Evolutionary conservation across 1,140 invertebrate genomes (phyloP).

Genomic region (Ptiloglossa arizonensis): DNA sequence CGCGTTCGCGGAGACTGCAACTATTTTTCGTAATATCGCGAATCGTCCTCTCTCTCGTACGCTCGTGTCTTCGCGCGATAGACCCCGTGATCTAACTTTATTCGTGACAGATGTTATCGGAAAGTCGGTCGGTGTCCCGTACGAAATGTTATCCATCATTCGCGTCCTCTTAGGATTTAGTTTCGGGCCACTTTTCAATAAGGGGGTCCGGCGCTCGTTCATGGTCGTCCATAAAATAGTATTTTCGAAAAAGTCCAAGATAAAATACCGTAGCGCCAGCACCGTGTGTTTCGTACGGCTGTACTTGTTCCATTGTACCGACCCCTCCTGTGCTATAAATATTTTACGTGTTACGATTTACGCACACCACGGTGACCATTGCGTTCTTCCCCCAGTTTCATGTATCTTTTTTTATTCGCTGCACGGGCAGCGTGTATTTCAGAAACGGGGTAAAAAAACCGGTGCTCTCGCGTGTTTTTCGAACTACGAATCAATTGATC

Average conservation of each 20-base stretch:
- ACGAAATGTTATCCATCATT: constrained; percentile 1
- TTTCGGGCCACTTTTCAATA: constrained; percentile 29
- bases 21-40: not conserved
- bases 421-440: constrained; percentile 11
- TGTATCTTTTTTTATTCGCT: constrained; percentile 44
- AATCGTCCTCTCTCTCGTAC: not conserved
- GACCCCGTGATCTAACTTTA: too few species aligned
- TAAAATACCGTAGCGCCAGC: constrained; percentile 41
- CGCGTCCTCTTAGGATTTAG: not conserved
- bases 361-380: constrained; percentile 58
- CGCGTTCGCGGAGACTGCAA: too few species aligned
- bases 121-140: too few species aligned
- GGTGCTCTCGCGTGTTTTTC: constrained; percentile 1
- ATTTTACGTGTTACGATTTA: constrained; percentile 63
- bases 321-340: constrained; percentile 56
- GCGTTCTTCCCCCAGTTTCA: constrained; percentile 49
- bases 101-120: not conserved
- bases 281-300: constrained; percentile 58
- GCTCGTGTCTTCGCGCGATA: not conserved
- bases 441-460: constrained; percentile 35
- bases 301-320: constrained; percentile 44
- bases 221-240: constrained; percentile 34
- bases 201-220: not conserved
- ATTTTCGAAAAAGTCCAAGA: constrained; percentile 40
- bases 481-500: constrained; percentile 21